These are phyloP conservation scores for Syrista parreyssii DNA, from an alignment of 2,888 invertebrate genomes.

Conservation along the genomic window DNA sequence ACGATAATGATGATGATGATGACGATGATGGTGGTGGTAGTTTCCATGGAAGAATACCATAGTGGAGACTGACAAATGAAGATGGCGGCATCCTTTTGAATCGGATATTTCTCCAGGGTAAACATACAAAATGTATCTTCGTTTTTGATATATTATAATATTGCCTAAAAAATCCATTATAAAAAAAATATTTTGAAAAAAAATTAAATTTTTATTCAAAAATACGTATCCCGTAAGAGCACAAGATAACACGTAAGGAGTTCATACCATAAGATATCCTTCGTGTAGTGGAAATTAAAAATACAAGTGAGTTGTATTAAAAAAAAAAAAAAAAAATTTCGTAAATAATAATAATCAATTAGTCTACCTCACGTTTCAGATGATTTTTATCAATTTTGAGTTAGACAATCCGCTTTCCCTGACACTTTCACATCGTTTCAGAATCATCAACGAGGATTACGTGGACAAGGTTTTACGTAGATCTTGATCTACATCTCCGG, in stretches of 20 bases:
- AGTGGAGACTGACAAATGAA: conserved; percentile 46
- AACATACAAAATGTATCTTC: background rate
- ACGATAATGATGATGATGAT: background rate
- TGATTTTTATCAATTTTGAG: background rate
- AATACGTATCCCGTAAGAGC: too few relatives aligned
- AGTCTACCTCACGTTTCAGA: background rate
- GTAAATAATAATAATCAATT: background rate
- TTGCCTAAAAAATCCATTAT: background rate
- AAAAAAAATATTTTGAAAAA: background rate
- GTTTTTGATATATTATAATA: background rate
- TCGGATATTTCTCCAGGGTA: conserved; percentile 25
- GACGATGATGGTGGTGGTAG: background rate
- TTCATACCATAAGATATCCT: too few relatives aligned
- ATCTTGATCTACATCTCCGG: background rate
- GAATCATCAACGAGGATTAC: background rate
- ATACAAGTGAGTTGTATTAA: background rate
- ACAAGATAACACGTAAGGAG: too few relatives aligned
- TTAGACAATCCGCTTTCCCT: background rate
- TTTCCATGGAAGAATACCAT: background rate
- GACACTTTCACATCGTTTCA: background rate
- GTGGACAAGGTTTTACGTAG: background rate
- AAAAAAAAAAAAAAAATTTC: background rate
- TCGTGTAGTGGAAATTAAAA: too few relatives aligned
- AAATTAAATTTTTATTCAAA: too few relatives aligned
- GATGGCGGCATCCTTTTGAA: conserved; percentile 31